These are phyloP conservation scores for Diachasmimorpha longicaudata DNA, from an alignment of 1,140 invertebrate genomes.

Conservation along the genomic window DNA sequence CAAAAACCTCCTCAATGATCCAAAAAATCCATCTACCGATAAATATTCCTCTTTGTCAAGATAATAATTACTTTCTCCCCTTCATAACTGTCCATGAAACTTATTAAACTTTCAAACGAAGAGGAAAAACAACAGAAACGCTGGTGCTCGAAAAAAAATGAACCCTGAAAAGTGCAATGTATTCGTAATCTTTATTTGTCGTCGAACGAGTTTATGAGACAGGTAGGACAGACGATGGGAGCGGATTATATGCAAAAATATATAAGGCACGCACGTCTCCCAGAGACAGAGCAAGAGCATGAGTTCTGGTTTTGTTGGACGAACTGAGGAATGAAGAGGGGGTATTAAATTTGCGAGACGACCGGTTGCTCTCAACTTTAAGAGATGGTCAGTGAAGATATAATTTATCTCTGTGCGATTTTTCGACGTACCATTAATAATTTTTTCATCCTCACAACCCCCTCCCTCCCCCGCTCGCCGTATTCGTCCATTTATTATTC, in stretches of 20 bases:
- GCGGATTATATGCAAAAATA: conserved; percentile 7
- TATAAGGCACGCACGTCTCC: not conserved
- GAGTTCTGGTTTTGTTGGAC: not conserved
- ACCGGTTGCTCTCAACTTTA: not conserved
- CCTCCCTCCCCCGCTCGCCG: not conserved
- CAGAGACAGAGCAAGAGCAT: not conserved
- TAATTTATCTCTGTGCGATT: conserved; percentile 20
- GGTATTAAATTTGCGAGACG: conserved; percentile 1
- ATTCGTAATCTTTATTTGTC: conserved; percentile 11
- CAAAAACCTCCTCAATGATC: not conserved
- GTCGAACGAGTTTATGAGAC: conserved; percentile 10
- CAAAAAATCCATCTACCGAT: not conserved
- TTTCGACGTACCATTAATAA: conserved; percentile 12
- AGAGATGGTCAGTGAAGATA: conserved; percentile 12
- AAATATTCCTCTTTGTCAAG: not conserved
- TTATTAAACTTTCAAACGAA: not conserved
- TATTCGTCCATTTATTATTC: conserved; percentile 15
- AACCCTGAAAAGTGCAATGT: not conserved
- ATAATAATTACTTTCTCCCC: not conserved
- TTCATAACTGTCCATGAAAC: not conserved
- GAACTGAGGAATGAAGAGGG: not conserved
- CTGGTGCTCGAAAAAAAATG: not conserved
- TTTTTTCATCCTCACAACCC: not conserved
- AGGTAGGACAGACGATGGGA: not conserved
- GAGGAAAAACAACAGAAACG: not conserved